phyloP scores from a whole-genome alignment of 2,113 vertebrate species.

The Globicephala melas region DNA sequence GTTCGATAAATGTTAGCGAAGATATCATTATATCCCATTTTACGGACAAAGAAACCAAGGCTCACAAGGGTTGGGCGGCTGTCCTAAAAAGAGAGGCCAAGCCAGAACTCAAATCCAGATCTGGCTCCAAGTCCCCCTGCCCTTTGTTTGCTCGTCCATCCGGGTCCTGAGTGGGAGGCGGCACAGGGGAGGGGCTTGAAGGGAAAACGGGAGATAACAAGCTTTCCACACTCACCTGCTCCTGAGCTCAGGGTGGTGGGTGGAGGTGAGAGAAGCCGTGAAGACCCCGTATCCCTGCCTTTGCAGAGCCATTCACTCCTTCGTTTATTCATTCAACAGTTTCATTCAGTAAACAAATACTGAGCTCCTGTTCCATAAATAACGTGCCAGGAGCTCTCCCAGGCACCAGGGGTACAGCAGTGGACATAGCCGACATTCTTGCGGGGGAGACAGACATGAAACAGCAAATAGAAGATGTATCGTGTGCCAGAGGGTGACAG shows the following conservation, averaged over 20 bases:
- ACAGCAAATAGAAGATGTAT: neutral
- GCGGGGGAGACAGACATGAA: neutral
- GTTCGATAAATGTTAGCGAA: accelerated
- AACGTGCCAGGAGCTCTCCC: neutral
- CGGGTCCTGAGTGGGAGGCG: accelerated
- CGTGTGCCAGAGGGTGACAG: accelerated
- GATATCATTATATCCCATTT: neutral
- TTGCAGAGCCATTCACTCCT: neutral
- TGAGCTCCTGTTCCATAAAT: neutral
- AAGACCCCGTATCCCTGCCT: neutral
- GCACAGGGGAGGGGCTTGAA: neutral
- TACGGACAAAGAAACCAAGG: neutral
- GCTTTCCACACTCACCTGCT: neutral
- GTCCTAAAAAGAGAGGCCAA: neutral
- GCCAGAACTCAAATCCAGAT: neutral
- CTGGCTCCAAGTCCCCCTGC: neutral
- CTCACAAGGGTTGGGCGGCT: neutral
- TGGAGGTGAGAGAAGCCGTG: neutral
- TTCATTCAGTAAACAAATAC: neutral
- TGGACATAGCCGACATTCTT: neutral
- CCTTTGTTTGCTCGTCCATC: accelerated
- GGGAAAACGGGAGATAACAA: neutral
- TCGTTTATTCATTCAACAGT: neutral
- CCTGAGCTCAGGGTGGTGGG: neutral
- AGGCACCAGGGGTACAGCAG: neutral